These are phyloP conservation scores for Gymnosoma rotundatum DNA, from an alignment of 2,888 invertebrate species.

Conservation along the genomic window DNA sequence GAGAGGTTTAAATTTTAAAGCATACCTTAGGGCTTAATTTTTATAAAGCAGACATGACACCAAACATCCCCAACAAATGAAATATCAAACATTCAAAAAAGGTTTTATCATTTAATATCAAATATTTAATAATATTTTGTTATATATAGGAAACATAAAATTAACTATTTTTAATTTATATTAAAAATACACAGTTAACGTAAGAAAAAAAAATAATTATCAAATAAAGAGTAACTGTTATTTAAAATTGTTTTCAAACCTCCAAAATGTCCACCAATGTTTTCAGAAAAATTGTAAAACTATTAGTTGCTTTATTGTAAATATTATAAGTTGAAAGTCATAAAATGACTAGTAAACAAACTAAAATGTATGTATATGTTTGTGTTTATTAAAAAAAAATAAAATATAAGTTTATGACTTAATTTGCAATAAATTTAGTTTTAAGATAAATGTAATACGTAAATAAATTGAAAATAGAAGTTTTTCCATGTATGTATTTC, in stretches of 20 bases:
- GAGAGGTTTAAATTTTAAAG: neutral
- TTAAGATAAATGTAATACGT: constrained; percentile 45
- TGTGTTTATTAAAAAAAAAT: constrained; percentile 37
- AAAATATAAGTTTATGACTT: constrained; percentile 35
- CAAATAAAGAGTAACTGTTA: too few relatives aligned
- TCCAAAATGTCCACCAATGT: neutral
- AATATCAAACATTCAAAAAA: too few relatives aligned
- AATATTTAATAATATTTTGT: too few relatives aligned
- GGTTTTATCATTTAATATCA: too few relatives aligned
- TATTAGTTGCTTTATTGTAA: constrained; percentile 47
- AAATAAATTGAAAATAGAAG: constrained; percentile 31
- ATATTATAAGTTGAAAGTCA: constrained; percentile 60
- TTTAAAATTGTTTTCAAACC: too few relatives aligned
- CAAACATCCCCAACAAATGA: too few relatives aligned
- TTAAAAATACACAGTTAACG: too few relatives aligned
- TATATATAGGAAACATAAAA: too few relatives aligned
- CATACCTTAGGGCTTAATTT: neutral
- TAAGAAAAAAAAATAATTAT: too few relatives aligned
- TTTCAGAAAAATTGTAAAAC: neutral
- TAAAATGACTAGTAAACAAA: constrained; percentile 55
- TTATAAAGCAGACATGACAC: neutral
- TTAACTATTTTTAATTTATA: too few relatives aligned
- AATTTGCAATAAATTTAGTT: constrained; percentile 57
- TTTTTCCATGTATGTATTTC: too few relatives aligned
- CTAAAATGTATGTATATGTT: constrained; percentile 9